A percentile compares a stretch with the other conserved stretches of the same genome.
phyloP scores from a whole-genome alignment of 2,113 vertebrate genomes.

The Brevimyrus niger region DNA sequence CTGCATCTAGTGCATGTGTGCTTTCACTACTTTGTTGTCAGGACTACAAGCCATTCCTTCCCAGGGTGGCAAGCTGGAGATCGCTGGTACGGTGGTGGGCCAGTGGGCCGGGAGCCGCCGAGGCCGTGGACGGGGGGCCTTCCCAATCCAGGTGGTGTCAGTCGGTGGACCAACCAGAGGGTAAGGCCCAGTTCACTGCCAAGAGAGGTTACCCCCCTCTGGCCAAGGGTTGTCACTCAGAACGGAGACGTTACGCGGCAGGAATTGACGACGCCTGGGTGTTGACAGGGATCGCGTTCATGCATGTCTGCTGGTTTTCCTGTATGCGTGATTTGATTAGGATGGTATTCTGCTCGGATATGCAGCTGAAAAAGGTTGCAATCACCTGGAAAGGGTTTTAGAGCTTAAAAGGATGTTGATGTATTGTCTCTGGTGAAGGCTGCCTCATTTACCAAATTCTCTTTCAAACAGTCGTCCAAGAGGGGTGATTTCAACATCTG shows the following conservation, averaged over 20 bases:
- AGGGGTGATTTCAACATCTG: constrained; percentile 87
- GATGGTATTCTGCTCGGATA: not conserved
- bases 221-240: not conserved
- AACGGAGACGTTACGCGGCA: not conserved
- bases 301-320: not conserved
- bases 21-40: constrained; percentile 30
- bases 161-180: constrained; percentile 83
- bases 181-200: constrained; percentile 50
- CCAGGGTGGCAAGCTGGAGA: constrained; percentile 94
- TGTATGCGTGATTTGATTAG: not conserved
- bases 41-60: constrained; percentile 80
- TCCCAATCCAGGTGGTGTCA: constrained; percentile 86
- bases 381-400: not conserved
- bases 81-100: constrained; percentile 91
- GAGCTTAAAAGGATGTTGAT: not conserved
- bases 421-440: not conserved
- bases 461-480: constrained; percentile 65
- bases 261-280: not conserved
- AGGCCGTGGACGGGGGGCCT: constrained; percentile 74
- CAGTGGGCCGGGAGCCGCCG: constrained; percentile 87
- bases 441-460: not conserved
- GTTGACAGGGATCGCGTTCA: not conserved
- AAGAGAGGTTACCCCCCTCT: not conserved
- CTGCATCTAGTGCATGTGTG: constrained; percentile 1
- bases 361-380: not conserved